Evolutionary conservation across 2,888 invertebrate species (phyloP).

Genomic region (Cordylochernes scorpioides): DNA sequence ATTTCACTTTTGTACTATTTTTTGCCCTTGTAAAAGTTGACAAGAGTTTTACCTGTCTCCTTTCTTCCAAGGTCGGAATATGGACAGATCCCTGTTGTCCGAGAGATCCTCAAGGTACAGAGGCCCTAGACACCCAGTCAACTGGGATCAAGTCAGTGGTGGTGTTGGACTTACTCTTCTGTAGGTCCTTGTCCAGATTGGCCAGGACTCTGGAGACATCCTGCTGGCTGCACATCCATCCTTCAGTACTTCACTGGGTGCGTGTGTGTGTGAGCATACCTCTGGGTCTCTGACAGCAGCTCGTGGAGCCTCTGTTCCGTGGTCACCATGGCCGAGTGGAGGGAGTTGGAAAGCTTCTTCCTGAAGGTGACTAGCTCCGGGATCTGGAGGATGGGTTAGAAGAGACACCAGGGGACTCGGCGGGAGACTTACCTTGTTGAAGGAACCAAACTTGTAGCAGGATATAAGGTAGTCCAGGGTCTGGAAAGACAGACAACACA

Average conservation of each 20-base stretch:
- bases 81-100: constrained; percentile 50
- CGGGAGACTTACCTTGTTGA: constrained; percentile 34
- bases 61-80: constrained; percentile 38
- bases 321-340: constrained; percentile 39
- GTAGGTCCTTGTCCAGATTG: no score
- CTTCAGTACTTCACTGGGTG: no score
- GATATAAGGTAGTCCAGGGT: constrained; percentile 68
- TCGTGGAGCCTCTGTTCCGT: constrained; percentile 42
- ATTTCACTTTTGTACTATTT: no score
- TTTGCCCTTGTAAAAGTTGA: no score
- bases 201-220: no score
- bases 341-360: constrained; percentile 47
- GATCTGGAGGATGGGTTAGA: constrained; percentile 24
- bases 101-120: constrained; percentile 27
- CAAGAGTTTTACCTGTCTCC: constrained; percentile 18
- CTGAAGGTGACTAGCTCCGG: constrained; percentile 64
- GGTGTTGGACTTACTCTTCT: no score
- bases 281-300: constrained; percentile 30
- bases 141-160: no score
- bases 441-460: constrained; percentile 79
- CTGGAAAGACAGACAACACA: constrained; percentile 26
- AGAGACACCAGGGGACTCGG: neutral
- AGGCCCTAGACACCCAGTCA: no score
- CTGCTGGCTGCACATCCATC: no score
- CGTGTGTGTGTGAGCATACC: no score